A percentile compares a stretch with the other conserved stretches of the same genome.
These are phyloP conservation scores for Tapirus indicus DNA, from an alignment of 2,797 vertebrate genomes.

Conservation along the genomic window DNA sequence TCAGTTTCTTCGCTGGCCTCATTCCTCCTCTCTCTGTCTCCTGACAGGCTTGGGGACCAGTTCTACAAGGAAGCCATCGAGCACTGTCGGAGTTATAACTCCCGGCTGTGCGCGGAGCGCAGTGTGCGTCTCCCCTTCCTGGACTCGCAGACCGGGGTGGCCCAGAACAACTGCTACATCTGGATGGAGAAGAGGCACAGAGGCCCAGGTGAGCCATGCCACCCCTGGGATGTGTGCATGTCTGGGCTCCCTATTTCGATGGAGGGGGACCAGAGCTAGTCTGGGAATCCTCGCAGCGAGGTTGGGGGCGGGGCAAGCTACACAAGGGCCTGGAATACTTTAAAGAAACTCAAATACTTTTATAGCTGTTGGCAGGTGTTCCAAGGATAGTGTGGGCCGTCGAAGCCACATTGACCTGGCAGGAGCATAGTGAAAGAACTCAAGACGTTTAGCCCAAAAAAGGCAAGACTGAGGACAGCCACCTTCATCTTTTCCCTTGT, in stretches of 20 bases:
- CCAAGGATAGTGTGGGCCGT: not conserved
- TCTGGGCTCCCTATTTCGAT: not conserved
- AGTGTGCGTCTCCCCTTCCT: conserved; percentile 97
- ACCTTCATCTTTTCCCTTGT: not conserved
- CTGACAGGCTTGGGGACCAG: conserved; percentile 94
- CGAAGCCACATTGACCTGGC: not conserved
- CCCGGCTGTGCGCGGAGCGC: conserved; percentile 96
- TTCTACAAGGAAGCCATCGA: conserved; percentile 99
- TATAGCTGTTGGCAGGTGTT: not conserved
- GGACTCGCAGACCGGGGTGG: conserved; percentile 97
- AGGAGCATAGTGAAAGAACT: not conserved
- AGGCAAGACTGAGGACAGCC: not conserved
- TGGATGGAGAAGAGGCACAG: conserved; percentile 99
- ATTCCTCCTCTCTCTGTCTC: not conserved
- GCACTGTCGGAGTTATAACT: conserved; percentile 98
- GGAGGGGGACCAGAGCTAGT: not conserved
- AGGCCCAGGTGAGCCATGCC: conserved; percentile 92
- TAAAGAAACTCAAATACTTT: not conserved
- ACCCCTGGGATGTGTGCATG: not conserved
- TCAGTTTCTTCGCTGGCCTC: not conserved
- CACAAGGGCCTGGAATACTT: not conserved
- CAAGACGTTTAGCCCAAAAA: not conserved
- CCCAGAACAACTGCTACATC: conserved; percentile 99
- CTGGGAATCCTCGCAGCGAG: not conserved
- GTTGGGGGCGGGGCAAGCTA: not conserved